Evolutionary conservation across 1,140 invertebrate species (phyloP).

Genomic region (Streblospio benedicti): DNA sequence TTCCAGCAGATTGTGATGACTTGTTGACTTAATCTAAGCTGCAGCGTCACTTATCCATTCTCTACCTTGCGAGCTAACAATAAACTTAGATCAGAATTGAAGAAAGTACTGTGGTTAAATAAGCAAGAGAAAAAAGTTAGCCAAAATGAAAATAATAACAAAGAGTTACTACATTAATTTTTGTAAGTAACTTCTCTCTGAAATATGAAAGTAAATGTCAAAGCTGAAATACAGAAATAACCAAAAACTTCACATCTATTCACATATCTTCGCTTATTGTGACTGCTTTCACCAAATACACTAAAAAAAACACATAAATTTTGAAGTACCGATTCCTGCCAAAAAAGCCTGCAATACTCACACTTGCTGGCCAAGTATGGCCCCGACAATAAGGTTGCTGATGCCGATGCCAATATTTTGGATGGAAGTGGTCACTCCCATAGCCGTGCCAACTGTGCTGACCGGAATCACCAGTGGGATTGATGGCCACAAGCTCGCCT

Average conservation of each 20-base stretch:
- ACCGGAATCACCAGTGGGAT: slow-evolving; percentile 46
- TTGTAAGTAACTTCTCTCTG: neutral
- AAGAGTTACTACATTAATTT: too few relatives aligned
- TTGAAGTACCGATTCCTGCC: neutral
- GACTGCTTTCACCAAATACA: too few relatives aligned
- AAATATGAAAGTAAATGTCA: neutral
- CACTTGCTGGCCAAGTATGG: slow-evolving; percentile 35
- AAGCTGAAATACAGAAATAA: neutral
- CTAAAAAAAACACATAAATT: neutral
- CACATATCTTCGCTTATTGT: neutral
- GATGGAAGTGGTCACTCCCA: slow-evolving; percentile 47
- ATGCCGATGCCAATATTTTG: slow-evolving; percentile 50
- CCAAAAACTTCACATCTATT: neutral
- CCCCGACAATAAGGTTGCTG: slow-evolving; percentile 46
- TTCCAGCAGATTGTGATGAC: too few relatives aligned
- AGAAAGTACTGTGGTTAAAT: too few relatives aligned
- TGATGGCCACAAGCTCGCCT: slow-evolving; percentile 49
- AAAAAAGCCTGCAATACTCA: slow-evolving; percentile 2
- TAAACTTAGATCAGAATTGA: too few relatives aligned
- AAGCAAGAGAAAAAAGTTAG: too few relatives aligned
- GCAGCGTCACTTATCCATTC: too few relatives aligned
- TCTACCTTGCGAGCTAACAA: too few relatives aligned
- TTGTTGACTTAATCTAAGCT: too few relatives aligned
- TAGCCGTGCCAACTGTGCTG: slow-evolving; percentile 46
- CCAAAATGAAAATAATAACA: too few relatives aligned